Evolutionary conservation across 2,797 vertebrate species (phyloP).

Genomic region (Acrocephalus scirpaceus): DNA sequence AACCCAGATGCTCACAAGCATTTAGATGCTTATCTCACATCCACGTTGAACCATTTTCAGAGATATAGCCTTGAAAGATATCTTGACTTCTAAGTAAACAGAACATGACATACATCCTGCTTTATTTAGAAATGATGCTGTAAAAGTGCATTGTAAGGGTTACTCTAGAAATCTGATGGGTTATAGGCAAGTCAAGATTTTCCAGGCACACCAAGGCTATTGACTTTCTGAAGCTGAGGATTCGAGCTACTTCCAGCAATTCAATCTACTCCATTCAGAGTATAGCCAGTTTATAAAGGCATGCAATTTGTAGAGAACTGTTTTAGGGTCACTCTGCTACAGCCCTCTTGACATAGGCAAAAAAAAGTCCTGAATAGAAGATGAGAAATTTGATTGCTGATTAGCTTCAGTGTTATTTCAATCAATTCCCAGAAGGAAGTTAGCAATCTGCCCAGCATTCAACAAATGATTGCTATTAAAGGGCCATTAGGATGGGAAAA

Average conservation of each 20-base stretch:
- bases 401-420: slow-evolving; percentile 52
- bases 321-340: slow-evolving; percentile 28
- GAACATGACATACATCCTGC: not conserved
- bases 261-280: slow-evolving; percentile 27
- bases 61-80: not conserved
- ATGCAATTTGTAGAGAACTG: slow-evolving; percentile 1
- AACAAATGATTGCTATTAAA: slow-evolving; percentile 46
- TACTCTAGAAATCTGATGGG: not conserved
- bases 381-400: slow-evolving; percentile 46
- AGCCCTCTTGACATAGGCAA: slow-evolving; percentile 22
- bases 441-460: slow-evolving; percentile 41
- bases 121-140: not conserved
- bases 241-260: slow-evolving; percentile 38
- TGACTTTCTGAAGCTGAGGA: slow-evolving; percentile 38
- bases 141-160: not conserved
- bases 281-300: slow-evolving; percentile 13
- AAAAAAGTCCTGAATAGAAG: slow-evolving; percentile 12
- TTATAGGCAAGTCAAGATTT: not conserved
- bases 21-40: not conserved
- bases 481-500: not conserved
- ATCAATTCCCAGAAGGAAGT: slow-evolving; percentile 29
- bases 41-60: not conserved
- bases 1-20: not conserved
- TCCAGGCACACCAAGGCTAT: not conserved
- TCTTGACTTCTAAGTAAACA: not conserved